A percentile compares a stretch with the other conserved stretches of the same genome.
Conservation (phyloP, 2,888 invertebrate species). For the Hylaea fasciaria region DNA sequence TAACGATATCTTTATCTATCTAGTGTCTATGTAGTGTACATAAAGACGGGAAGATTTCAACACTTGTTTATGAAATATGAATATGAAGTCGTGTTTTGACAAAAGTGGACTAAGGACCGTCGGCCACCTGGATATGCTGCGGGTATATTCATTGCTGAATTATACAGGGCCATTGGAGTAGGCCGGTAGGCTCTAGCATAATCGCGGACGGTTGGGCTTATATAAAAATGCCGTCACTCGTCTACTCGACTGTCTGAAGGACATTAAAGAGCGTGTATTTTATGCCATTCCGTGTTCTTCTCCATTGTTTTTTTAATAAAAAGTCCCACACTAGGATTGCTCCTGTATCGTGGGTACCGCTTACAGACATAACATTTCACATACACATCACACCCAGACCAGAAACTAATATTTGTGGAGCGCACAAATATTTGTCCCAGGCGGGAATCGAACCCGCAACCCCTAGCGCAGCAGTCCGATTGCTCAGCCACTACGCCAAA, state of each 20-base stretch:
- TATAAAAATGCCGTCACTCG: not conserved
- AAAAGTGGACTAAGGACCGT: conserved; percentile 5
- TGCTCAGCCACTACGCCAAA: too few relatives aligned
- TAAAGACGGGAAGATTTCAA: not conserved
- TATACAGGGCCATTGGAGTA: conserved; percentile 16
- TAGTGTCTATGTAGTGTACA: too few relatives aligned
- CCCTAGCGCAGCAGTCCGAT: too few relatives aligned
- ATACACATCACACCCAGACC: too few relatives aligned
- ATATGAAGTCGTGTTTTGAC: not conserved
- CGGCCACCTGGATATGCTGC: not conserved
- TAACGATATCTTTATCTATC: too few relatives aligned
- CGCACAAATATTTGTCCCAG: too few relatives aligned
- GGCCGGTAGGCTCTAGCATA: conserved; percentile 5
- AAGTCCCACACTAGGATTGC: too few relatives aligned
- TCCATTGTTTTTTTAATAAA: not conserved
- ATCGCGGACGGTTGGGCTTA: not conserved
- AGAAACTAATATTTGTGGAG: too few relatives aligned
- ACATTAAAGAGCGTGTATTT: not conserved
- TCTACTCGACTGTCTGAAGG: not conserved
- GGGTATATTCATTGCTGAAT: conserved; percentile 22
- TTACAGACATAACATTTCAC: too few relatives aligned
- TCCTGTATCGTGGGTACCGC: too few relatives aligned
- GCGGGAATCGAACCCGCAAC: too few relatives aligned
- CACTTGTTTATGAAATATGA: not conserved
- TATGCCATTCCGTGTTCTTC: not conserved